Evolutionary conservation across 2,888 invertebrate genomes (phyloP).

Genomic region (Drosophila pegasa): DNA sequence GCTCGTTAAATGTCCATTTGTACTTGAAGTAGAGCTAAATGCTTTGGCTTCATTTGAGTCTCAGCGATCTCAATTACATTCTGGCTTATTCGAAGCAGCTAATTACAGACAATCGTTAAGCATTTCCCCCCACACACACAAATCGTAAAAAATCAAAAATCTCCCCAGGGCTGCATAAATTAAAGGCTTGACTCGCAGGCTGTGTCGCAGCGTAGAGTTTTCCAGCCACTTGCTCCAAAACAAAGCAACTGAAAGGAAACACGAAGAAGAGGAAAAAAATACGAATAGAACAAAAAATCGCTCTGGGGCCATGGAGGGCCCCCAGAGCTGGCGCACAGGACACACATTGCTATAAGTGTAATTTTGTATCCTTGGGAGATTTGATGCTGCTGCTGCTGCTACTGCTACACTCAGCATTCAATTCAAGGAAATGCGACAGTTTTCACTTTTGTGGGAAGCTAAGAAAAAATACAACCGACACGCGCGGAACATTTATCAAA

Average conservation of each 20-base stretch:
- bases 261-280: conserved; percentile 14
- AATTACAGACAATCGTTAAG: conserved; percentile 60
- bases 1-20: too few relatives aligned
- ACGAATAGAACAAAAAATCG: conserved; percentile 72
- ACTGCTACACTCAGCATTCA: conserved; percentile 32
- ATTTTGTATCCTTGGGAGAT: conserved; percentile 75
- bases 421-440: conserved; percentile 73
- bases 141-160: conserved; percentile 70
- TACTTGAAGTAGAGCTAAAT: neutral
- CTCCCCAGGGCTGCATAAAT: conserved; percentile 83
- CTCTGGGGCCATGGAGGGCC: conserved; percentile 71
- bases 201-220: conserved; percentile 6
- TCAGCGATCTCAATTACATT: conserved; percentile 50
- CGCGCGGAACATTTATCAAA: conserved; percentile 80
- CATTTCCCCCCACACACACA: conserved; percentile 20
- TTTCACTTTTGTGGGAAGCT: conserved; percentile 43
- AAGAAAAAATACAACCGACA: conserved; percentile 55
- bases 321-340: conserved; percentile 62
- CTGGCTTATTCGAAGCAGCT: conserved; percentile 18
- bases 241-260: conserved; percentile 26
- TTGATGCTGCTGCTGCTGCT: conserved; percentile 4
- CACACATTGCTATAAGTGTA: conserved; percentile 57
- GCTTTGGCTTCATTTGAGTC: conserved; percentile 13
- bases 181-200: conserved; percentile 74
- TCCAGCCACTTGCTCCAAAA: conserved; percentile 23